A percentile compares a stretch with the other conserved stretches of the same genome.
Evolutionary conservation across 2,797 vertebrate genomes (phyloP).

Genomic region (Champsocephalus gunnari): DNA sequence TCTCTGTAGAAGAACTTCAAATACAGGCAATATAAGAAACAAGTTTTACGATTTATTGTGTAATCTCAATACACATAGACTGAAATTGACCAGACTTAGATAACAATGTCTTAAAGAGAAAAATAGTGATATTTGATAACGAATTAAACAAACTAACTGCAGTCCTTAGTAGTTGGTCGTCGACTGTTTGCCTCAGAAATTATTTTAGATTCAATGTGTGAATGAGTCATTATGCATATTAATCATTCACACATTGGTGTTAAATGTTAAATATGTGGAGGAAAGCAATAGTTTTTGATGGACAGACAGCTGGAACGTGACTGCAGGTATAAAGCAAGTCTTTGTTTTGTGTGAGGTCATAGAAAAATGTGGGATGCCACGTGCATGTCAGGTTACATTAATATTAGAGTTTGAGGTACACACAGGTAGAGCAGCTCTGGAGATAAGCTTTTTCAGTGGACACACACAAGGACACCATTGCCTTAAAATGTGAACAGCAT

Average conservation of each 20-base stretch:
- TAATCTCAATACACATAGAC: neutral
- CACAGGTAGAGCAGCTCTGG: neutral
- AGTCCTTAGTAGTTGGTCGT: slow-evolving; percentile 5
- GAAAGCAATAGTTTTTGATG: slow-evolving; percentile 24
- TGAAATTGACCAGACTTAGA: slow-evolving; percentile 18
- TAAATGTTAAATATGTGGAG: neutral
- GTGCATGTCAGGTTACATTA: slow-evolving; percentile 29
- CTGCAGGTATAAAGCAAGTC: slow-evolving; percentile 25
- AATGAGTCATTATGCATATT: slow-evolving; percentile 8
- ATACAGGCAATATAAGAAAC: neutral
- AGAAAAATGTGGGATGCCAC: slow-evolving; percentile 5
- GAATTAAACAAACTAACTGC: slow-evolving; percentile 14
- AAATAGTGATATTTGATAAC: slow-evolving; percentile 7
- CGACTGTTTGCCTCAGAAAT: slow-evolving; percentile 1
- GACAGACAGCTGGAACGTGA: slow-evolving; percentile 33
- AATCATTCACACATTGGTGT: slow-evolving; percentile 4
- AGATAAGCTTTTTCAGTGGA: neutral
- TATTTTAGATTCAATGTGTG: neutral
- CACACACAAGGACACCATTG: slow-evolving; percentile 24
- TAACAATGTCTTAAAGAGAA: slow-evolving; percentile 13
- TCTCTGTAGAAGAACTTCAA: neutral
- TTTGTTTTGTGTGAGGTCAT: neutral
- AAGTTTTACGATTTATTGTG: neutral
- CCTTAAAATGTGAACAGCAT: slow-evolving; percentile 25
- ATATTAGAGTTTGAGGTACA: neutral